Conservation (phyloP, 2,797 vertebrate genomes). For the Tachyglossus aculeatus region DNA sequence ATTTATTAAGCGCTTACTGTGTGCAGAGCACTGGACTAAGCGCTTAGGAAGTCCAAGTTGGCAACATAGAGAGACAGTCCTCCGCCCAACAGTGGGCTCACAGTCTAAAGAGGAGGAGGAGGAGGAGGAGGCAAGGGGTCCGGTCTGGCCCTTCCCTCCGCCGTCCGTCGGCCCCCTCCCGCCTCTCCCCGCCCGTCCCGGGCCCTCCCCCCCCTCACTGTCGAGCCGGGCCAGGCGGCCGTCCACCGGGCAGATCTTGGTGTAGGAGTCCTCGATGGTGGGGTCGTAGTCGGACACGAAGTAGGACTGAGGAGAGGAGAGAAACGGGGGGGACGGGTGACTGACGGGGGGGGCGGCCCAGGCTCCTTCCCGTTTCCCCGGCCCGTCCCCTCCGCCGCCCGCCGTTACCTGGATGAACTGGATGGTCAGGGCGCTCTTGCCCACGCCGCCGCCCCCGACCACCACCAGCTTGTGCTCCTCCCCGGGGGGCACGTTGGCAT, state of each 20-base stretch:
- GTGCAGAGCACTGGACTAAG: too few relatives aligned
- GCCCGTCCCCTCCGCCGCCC: conserved; percentile 32
- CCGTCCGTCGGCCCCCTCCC: neutral
- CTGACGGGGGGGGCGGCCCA: too few relatives aligned
- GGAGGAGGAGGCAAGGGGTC: too few relatives aligned
- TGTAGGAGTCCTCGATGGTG: conserved; percentile 93
- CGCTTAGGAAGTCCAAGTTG: too few relatives aligned
- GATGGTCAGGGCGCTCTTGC: conserved; percentile 90
- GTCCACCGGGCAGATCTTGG: conserved; percentile 86
- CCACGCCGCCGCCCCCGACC: conserved; percentile 90
- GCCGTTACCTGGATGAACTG: conserved; percentile 87
- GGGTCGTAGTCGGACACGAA: conserved; percentile 94
- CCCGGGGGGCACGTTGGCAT: conserved; percentile 73
- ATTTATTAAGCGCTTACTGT: too few relatives aligned
- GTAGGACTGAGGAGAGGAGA: conserved; percentile 81
- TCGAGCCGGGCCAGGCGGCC: conserved; percentile 85
- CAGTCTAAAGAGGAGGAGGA: too few relatives aligned
- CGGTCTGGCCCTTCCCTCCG: neutral
- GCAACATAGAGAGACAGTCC: too few relatives aligned
- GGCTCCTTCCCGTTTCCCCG: too few relatives aligned
- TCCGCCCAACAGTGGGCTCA: too few relatives aligned
- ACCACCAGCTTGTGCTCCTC: conserved; percentile 90
- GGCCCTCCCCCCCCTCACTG: conserved; percentile 76
- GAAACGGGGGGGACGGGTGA: neutral
- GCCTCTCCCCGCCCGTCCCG: too few relatives aligned